These are phyloP conservation scores for rat (Rattus norvegicus) DNA, from an alignment of 2,113 vertebrate genomes.

Conservation along the genomic window GRCr8 NC_086021.1:169776001-169776500, in stretches of 20 bases:
- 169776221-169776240: conserved; percentile 55
- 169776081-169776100: not conserved
- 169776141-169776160: not conserved
- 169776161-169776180: too few relatives aligned
- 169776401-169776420: conserved; percentile 97
- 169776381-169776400: conserved; percentile 98
- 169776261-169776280: conserved; percentile 6
- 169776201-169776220: conserved; percentile 25
- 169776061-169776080: not conserved
- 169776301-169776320: conserved; percentile 51
- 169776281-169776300: not conserved
- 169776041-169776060: not conserved
- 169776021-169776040: not conserved
- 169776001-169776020: too few relatives aligned
- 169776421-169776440: conserved; percentile 98
- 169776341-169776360: conserved; percentile 98
- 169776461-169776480: conserved; percentile 98
- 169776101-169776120: not conserved
- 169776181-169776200: too few relatives aligned
- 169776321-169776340: conserved; percentile 61
- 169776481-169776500: conserved; percentile 96
- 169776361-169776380: conserved; percentile 95
- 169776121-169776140: conserved; percentile 27
- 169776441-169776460: conserved; percentile 95
- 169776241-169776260: conserved; percentile 56